Percentiles rank a stretch among this genome's conserved stretches.
Conservation (phyloP, 2,113 vertebrate species). For the Archocentrus centrarchus region DNA sequence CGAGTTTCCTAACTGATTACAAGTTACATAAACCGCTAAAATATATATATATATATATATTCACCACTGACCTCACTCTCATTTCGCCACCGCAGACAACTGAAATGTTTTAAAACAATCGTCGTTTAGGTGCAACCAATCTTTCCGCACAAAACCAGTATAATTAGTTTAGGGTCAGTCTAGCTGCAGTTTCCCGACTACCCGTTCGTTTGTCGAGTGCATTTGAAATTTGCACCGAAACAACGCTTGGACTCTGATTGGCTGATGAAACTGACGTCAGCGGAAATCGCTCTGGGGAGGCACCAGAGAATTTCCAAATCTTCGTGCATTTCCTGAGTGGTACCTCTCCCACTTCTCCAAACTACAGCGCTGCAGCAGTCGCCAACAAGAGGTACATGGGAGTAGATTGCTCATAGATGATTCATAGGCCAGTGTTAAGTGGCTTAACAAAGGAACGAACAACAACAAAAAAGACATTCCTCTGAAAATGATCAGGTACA, state of each 20-base stretch:
- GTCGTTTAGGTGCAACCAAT: background rate
- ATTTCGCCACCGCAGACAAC: conserved; percentile 43
- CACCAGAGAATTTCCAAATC: background rate
- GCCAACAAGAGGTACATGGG: background rate
- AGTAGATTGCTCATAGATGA: background rate
- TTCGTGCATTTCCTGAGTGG: background rate
- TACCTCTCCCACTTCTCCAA: background rate
- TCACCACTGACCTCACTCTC: conserved; percentile 72
- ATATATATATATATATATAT: background rate
- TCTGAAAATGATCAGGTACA: background rate
- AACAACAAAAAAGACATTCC: background rate
- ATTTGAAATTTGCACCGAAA: conserved; percentile 69
- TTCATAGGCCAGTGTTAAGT: background rate
- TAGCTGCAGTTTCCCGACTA: background rate
- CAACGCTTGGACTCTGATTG: conserved; percentile 56
- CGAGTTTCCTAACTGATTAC: background rate
- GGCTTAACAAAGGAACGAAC: too few relatives aligned
- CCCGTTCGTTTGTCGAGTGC: conserved; percentile 13
- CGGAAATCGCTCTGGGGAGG: background rate
- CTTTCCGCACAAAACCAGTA: background rate
- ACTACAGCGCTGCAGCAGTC: background rate
- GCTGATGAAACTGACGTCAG: conserved; percentile 13
- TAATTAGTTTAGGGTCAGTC: background rate
- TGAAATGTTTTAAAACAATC: background rate
- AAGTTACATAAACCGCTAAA: background rate